Evolutionary conservation across 2,797 vertebrate species (phyloP).

Genomic region (Clarias laeviceps): DNA sequence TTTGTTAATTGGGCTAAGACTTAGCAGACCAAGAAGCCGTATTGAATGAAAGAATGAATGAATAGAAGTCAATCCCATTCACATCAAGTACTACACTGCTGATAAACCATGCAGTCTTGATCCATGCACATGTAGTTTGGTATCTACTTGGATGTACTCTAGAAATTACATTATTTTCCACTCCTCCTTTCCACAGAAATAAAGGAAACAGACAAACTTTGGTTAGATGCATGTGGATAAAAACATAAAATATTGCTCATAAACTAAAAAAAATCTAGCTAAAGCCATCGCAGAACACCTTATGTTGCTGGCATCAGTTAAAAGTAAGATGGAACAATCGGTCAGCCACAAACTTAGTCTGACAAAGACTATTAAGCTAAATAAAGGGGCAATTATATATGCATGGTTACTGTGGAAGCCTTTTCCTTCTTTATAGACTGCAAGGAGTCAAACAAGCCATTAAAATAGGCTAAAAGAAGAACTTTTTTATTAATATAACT

Average conservation of each 20-base stretch:
- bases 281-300: constrained; percentile 62
- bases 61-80: not conserved
- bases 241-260: constrained; percentile 59
- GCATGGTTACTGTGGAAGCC: constrained; percentile 48
- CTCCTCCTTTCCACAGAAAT: constrained; percentile 2
- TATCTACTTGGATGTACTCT: not conserved
- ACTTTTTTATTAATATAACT: too few species aligned
- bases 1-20: not conserved
- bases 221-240: not conserved
- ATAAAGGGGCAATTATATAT: constrained; percentile 6
- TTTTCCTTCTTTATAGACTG: not conserved
- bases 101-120: not conserved
- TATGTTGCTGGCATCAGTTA: constrained; percentile 59
- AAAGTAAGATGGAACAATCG: constrained; percentile 68
- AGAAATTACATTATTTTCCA: not conserved
- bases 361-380: not conserved
- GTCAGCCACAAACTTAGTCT: constrained; percentile 63
- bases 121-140: not conserved
- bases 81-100: not conserved
- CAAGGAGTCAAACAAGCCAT: not conserved
- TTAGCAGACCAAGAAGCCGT: not conserved
- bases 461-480: not conserved
- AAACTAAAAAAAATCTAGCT: constrained; percentile 74
- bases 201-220: constrained; percentile 24
- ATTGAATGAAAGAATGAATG: not conserved